These are phyloP conservation scores for Drosophila bocki DNA, from an alignment of 1,140 invertebrate species.

Conservation along the genomic window DNA sequence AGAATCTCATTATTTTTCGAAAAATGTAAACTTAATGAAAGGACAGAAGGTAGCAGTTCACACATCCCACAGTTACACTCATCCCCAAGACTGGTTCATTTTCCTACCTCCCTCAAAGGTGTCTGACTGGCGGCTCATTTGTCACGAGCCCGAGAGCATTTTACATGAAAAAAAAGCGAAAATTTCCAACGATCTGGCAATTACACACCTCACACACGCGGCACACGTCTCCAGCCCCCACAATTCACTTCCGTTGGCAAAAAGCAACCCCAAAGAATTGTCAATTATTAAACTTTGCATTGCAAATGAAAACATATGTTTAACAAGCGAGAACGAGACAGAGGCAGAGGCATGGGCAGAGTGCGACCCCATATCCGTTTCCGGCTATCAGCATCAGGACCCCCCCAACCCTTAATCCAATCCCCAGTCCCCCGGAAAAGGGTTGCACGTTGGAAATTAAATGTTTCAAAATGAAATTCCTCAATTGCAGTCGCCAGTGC, in stretches of 20 bases:
- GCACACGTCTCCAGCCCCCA: background rate
- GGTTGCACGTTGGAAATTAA: constrained; percentile 78
- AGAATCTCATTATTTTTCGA: constrained; percentile 49
- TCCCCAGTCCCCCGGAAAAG: constrained; percentile 10
- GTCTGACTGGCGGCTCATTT: constrained; percentile 57
- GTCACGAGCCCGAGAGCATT: constrained; percentile 57
- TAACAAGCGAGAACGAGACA: constrained; percentile 59
- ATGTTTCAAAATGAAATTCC: constrained; percentile 84
- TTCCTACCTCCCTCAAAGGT: constrained; percentile 35
- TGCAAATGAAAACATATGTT: constrained; percentile 83
- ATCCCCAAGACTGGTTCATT: constrained; percentile 1
- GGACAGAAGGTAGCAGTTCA: constrained; percentile 21
- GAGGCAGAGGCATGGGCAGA: background rate
- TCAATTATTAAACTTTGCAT: constrained; percentile 83
- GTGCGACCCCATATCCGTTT: constrained; percentile 74
- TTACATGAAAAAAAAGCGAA: constrained; percentile 44
- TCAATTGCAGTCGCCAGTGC: constrained; percentile 78
- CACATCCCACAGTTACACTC: background rate
- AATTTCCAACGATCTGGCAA: constrained; percentile 65
- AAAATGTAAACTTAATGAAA: constrained; percentile 46
- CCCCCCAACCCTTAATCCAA: constrained; percentile 19
- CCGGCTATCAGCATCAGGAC: constrained; percentile 66
- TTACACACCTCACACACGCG: constrained; percentile 58
- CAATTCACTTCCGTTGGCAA: constrained; percentile 19
- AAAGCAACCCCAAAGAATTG: constrained; percentile 64